Evolutionary conservation across 2,888 invertebrate species (phyloP), one percentile per base, ranked within the genome.

Genomic region (Cepaea hortensis): DNA sequence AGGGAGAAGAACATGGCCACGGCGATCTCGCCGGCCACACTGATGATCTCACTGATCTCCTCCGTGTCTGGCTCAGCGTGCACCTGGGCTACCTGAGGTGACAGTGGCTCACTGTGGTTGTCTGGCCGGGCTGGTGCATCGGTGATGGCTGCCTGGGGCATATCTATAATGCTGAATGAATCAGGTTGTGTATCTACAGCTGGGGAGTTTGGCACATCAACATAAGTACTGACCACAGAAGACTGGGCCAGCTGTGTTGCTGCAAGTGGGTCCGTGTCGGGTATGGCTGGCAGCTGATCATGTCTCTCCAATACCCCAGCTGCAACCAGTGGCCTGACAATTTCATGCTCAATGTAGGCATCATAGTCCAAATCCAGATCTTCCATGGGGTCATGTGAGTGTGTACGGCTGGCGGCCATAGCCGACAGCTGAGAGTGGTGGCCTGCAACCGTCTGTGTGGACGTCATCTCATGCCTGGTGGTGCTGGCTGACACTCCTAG

Each of bases 311-410:
- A 11, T 35, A 61, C 62, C 35, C 23, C 62, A 35, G 23, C 11
- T 13, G 61, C 72, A 72, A 72, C 15, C 46, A 72, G 72, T 46
- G 72, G 55, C 70, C 82, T 70, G 20, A 61, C 72, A 61, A 72
- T 72, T 15, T 85, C 77, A 77, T 61, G 23, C n/a, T n/a, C n/a
- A 46, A 6, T 23, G 55, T 48, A 23, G 61, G 35, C 84, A 65
- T 85, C 85, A 68, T 68, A 13, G 18, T 85, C 18, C 50, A 20
- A 5, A 20, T 7, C 77, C 6, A 61, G 9, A 55, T 55, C 55
- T 55, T 55, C 9, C 9, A 55, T 55, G 9, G 55, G 55, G 9
- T 55, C 55, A 9, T 55, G 55, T 55, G 55, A 55, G 9, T 55
- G 55, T 6, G 4, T 55, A 6, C 5, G 55, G 4, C 9, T 55